Evolutionary conservation across 2,888 invertebrate genomes (phyloP).

Genomic region (Ochropacha duplaris): DNA sequence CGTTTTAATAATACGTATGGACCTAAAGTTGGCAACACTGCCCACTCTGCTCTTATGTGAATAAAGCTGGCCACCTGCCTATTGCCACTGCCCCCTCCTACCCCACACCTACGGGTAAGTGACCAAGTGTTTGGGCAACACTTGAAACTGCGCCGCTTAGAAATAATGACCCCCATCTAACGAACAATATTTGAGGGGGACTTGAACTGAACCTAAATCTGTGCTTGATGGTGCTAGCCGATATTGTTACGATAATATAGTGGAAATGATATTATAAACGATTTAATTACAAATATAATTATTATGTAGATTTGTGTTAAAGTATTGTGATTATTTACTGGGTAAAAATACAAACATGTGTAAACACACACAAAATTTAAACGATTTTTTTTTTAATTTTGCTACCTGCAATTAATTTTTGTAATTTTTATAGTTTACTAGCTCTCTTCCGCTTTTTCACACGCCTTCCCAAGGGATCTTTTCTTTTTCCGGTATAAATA

Average conservation of each 20-base stretch:
- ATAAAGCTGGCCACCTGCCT: not conserved
- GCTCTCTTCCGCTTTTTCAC: too few species aligned
- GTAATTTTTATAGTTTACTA: too few species aligned
- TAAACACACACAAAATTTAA: too few species aligned
- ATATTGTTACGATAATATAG: not conserved
- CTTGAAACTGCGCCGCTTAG: slow-evolving; percentile 26
- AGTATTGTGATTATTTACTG: too few species aligned
- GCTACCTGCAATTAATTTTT: too few species aligned
- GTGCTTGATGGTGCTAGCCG: not conserved
- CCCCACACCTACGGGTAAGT: slow-evolving; percentile 17
- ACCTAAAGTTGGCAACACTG: too few species aligned
- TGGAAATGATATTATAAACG: not conserved
- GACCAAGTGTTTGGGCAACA: slow-evolving; percentile 35
- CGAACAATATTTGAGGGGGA: slow-evolving; percentile 40
- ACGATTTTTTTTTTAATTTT: too few species aligned
- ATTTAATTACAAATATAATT: too few species aligned
- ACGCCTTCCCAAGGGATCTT: too few species aligned
- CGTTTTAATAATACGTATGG: not conserved
- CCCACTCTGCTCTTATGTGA: not conserved
- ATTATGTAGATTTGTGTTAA: too few species aligned
- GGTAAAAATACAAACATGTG: too few species aligned
- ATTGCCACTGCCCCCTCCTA: slow-evolving; percentile 13
- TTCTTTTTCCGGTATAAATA: too few species aligned
- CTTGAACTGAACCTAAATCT: not conserved
- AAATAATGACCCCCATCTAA: slow-evolving; percentile 48